These are phyloP conservation scores for Noctua pronuba DNA, from an alignment of 2,888 invertebrate species.

Conservation along the genomic window DNA sequence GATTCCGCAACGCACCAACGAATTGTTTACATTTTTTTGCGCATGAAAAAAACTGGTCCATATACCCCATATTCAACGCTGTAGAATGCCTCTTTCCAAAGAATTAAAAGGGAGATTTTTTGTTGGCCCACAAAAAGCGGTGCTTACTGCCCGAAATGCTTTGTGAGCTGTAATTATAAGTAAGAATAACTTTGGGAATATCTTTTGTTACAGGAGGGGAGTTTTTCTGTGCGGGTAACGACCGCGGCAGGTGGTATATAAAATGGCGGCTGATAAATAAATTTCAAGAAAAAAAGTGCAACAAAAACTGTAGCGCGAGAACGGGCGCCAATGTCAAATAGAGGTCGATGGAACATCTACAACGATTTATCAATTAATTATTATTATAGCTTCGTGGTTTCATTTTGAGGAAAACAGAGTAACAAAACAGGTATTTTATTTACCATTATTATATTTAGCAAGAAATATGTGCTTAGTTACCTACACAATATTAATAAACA, in stretches of 20 bases:
- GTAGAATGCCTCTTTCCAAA: constrained; percentile 80
- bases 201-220: constrained; percentile 87
- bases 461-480: constrained; percentile 17
- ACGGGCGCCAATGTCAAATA: constrained; percentile 85
- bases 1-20: constrained; percentile 65
- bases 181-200: constrained; percentile 88
- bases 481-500: constrained; percentile 30
- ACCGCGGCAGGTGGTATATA: constrained; percentile 89
- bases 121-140: constrained; percentile 79
- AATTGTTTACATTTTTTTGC: constrained; percentile 89
- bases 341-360: constrained; percentile 79
- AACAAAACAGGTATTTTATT: constrained; percentile 27
- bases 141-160: constrained; percentile 83
- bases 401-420: constrained; percentile 54
- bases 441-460: constrained; percentile 13
- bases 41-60: constrained; percentile 77
- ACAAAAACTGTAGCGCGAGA: constrained; percentile 83
- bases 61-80: constrained; percentile 73
- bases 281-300: constrained; percentile 81
- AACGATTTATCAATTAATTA: constrained; percentile 50
- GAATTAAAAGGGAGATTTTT: constrained; percentile 83
- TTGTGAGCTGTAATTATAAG: constrained; percentile 87
- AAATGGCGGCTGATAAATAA: constrained; percentile 85
- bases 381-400: constrained; percentile 30
- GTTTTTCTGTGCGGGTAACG: constrained; percentile 88